Base-by-base conservation (phyloP, 2,797 vertebrate genomes). In the Steatocranus sp. region DNA sequence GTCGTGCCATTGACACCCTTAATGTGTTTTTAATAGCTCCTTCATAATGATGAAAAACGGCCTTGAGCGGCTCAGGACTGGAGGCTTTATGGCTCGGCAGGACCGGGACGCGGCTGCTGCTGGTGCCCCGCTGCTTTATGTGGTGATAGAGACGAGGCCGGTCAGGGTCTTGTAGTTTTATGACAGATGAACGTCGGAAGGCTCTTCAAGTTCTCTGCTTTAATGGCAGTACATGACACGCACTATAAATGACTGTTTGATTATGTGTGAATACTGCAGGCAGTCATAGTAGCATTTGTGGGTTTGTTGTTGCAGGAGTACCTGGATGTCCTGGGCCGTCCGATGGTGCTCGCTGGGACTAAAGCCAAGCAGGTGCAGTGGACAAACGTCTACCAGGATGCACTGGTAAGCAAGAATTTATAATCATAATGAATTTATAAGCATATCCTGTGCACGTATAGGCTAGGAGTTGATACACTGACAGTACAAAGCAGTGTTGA, bases 341-440 rank as follows among this genome's bases (percentile, higher is more conserved):
- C 99, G 50, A 99, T 99, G 98, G 99, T 97, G 79, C 94, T 99
- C 87, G 98, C 99, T 0, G 98, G 98, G 76, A 94, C 96, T 81
- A 96, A 92, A 86, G 98, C 98, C 87, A 99, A 99, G 92, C 97
- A 99, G 91, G 98, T 99, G 89, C 98, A 97, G 85, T 99, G 99
- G 99, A 99, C 99, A 27, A 99, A 99, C 0, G 98, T 99, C 80
- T 99, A 99, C 91, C 98, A 99, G 93, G 99, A 99, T 63, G 98
- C 98, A 7, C 95, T 99, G 97, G 98, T 99, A 90, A 83, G 85
- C 7, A 6, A 74, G 5, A 80, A 25, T 49, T 63, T 34, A 20
- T 23, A 48, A 46, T 20, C 12, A 11, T 56, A 56, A 11, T 56
- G 12, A 80, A 23, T 49, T 36, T 25, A 32, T 49, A 23, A 46